phyloP scores from a whole-genome alignment of 2,113 vertebrate genomes.

The Chloroceryle aenea region DNA sequence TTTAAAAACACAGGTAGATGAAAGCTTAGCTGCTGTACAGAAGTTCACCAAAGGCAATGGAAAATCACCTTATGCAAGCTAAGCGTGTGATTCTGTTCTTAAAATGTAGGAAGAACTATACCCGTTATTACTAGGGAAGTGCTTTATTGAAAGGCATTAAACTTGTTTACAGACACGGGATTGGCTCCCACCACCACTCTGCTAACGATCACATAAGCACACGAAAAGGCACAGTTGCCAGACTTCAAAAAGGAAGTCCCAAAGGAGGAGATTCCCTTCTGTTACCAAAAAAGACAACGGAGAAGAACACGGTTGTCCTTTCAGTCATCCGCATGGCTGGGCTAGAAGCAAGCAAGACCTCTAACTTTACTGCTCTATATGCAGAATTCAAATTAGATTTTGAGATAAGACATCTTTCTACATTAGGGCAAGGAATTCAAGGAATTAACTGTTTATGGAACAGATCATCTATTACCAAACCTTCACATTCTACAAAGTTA shows the following conservation, averaged over 20 bases:
- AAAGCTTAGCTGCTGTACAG: not conserved
- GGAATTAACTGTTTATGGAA: not conserved
- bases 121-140: not conserved
- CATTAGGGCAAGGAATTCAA: not conserved
- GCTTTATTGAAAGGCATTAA: not conserved
- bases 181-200: fast-evolving
- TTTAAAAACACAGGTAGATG: not conserved
- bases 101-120: not conserved
- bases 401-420: not conserved
- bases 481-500: not conserved
- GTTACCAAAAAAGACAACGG: not conserved
- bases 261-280: not conserved
- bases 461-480: not conserved
- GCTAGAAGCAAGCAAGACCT: not conserved
- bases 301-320: not conserved
- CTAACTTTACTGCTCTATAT: not conserved
- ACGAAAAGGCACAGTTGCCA: not conserved
- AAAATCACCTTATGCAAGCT: not conserved
- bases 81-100: not conserved
- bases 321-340: too few relatives aligned
- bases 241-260: not conserved
- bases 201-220: not conserved
- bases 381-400: not conserved
- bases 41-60: not conserved
- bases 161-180: too few relatives aligned